A percentile compares a stretch with the other conserved stretches of the same genome.
Conservation (phyloP, 53 echinoderm and acorn worm genomes). For the Apostichopus leukothele region DNA sequence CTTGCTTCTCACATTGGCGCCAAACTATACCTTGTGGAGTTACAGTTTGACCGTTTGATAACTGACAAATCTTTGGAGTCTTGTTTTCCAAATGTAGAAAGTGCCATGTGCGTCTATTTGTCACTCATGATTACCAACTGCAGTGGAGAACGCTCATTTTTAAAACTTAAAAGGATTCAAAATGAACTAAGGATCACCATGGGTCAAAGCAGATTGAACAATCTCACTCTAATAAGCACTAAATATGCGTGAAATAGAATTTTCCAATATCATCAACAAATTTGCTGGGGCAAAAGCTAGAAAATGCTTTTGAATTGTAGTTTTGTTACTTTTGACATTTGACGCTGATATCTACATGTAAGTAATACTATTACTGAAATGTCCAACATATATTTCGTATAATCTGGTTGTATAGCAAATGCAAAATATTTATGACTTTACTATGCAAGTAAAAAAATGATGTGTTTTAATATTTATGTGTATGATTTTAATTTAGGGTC, state of each 20-base stretch:
- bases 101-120: background rate
- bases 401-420: background rate
- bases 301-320: background rate
- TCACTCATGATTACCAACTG: background rate
- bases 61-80: background rate
- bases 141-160: conserved; percentile 15
- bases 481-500: too few relatives aligned
- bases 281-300: background rate
- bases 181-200: conserved; percentile 19
- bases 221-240: conserved; percentile 6
- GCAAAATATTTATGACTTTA: too few relatives aligned
- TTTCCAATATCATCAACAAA: background rate
- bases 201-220: conserved; percentile 3
- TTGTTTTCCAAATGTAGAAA: background rate
- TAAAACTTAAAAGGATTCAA: background rate
- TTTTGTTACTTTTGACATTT: conserved; percentile 8
- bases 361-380: too few relatives aligned
- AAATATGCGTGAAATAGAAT: background rate
- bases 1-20: background rate
- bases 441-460: too few relatives aligned
- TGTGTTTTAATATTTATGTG: too few relatives aligned
- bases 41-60: background rate
- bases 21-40: background rate
- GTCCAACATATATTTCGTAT: too few relatives aligned
- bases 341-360: too few relatives aligned